Conservation (phyloP, 2,888 invertebrate species). For the Oeneis ivallda region DNA sequence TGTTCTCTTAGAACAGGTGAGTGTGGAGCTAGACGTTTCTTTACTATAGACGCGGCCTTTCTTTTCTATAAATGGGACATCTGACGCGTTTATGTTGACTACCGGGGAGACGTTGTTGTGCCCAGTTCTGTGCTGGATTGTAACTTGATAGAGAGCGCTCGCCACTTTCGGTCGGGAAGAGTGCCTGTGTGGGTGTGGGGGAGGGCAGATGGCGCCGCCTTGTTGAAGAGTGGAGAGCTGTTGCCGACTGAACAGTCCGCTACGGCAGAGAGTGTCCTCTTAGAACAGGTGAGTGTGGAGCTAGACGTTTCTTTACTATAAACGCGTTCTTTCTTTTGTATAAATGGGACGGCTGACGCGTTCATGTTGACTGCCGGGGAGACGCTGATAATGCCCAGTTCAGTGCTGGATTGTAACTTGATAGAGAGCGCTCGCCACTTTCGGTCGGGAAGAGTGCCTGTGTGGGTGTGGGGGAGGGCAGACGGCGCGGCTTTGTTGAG, state of each 20-base stretch:
- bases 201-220: constrained; percentile 87
- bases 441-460: constrained; percentile 86
- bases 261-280: constrained; percentile 66
- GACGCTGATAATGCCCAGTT: constrained; percentile 89
- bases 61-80: constrained; percentile 86
- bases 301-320: too few relatives aligned
- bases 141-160: constrained; percentile 85
- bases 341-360: constrained; percentile 86
- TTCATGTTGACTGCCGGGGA: constrained; percentile 87
- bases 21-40: not conserved
- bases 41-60: too few relatives aligned
- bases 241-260: constrained; percentile 80
- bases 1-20: constrained; percentile 70
- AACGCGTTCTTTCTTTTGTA: too few relatives aligned
- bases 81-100: constrained; percentile 86
- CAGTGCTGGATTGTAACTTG: constrained; percentile 86
- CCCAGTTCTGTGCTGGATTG: constrained; percentile 87
- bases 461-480: constrained; percentile 91
- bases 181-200: constrained; percentile 94
- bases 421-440: constrained; percentile 88
- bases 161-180: constrained; percentile 86
- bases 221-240: constrained; percentile 92
- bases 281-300: constrained; percentile 62
- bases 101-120: constrained; percentile 88
- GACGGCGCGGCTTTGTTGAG: constrained; percentile 92